Conservation (phyloP, 2,113 vertebrate genomes). For the Mastomys coucha region DNA sequence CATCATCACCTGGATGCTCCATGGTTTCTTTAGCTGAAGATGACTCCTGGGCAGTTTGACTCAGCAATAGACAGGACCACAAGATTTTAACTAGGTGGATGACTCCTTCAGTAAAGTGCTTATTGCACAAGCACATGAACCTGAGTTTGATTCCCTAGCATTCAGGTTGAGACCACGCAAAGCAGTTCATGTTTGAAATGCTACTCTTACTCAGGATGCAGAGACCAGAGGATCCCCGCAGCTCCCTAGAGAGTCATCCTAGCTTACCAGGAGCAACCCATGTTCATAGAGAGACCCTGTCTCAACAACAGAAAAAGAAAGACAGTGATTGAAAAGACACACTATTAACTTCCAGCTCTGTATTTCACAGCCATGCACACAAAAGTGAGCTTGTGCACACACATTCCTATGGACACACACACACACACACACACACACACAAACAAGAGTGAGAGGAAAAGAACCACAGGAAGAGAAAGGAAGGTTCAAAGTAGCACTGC, state of each 20-base stretch:
- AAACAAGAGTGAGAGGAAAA: neutral
- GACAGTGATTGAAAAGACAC: neutral
- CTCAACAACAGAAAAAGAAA: neutral
- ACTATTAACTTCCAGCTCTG: neutral
- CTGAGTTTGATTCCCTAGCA: neutral
- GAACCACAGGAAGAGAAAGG: neutral
- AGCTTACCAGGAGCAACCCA: too few relatives aligned
- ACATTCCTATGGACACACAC: neutral
- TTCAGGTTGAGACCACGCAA: neutral
- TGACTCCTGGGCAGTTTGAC: neutral
- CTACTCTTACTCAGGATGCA: neutral
- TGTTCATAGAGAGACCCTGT: neutral
- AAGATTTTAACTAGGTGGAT: neutral
- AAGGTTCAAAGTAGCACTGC: neutral
- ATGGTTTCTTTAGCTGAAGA: neutral
- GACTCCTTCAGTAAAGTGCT: neutral
- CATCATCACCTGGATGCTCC: neutral
- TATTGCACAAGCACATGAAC: neutral
- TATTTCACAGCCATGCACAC: neutral
- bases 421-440: neutral
- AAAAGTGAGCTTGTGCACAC: neutral
- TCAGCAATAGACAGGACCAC: neutral
- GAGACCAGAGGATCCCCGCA: neutral
- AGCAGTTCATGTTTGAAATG: neutral
- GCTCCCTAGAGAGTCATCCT: neutral